phyloP scores from a whole-genome alignment of 2,113 vertebrate genomes.

The Rafetus swinhoei region DNA sequence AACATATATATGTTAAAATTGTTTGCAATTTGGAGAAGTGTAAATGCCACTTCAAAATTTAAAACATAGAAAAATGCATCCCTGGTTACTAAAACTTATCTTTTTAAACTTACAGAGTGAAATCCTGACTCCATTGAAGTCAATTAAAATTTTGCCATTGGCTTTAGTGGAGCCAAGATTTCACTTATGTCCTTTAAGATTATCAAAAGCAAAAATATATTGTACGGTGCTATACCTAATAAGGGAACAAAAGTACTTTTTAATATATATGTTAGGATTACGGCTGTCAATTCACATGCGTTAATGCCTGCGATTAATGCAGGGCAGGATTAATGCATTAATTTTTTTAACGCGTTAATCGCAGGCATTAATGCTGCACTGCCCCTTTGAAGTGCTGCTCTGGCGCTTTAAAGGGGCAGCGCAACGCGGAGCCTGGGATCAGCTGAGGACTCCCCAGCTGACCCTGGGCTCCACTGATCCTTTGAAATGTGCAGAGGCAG shows the following conservation, averaged over 20 bases:
- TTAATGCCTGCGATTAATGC: too few species aligned
- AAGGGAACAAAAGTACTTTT: neutral
- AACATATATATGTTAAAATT: neutral
- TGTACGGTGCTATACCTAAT: neutral
- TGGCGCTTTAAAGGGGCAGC: too few species aligned
- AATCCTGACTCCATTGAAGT: neutral
- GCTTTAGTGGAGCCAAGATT: neutral
- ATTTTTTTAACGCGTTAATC: too few species aligned
- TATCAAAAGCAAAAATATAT: neutral
- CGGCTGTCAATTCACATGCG: too few species aligned
- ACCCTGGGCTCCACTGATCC: too few species aligned
- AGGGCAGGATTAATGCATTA: too few species aligned
- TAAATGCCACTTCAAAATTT: neutral
- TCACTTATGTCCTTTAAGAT: neutral
- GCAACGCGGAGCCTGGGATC: too few species aligned
- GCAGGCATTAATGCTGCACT: too few species aligned
- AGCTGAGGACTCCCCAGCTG: too few species aligned
- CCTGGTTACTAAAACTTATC: neutral
- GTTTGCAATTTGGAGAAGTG: neutral
- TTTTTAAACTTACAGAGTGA: neutral
- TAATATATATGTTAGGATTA: neutral
- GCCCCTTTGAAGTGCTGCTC: too few species aligned
- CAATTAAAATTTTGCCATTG: neutral
- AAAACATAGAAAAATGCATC: neutral
- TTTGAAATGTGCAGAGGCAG: too few species aligned